phyloP scores from a whole-genome alignment of 2,113 vertebrate genomes.

The Leptobrachium leishanense region DNA sequence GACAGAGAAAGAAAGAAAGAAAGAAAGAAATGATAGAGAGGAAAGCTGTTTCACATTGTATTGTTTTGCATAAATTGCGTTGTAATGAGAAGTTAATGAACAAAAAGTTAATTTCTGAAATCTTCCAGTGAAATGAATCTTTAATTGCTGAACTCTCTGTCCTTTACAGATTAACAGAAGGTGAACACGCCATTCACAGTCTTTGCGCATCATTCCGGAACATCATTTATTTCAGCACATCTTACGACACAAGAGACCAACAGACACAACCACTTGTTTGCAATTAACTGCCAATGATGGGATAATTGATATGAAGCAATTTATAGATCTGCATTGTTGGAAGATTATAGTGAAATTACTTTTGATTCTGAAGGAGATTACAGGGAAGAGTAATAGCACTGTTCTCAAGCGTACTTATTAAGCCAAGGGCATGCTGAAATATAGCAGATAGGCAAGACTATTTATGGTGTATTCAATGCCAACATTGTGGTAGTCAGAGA shows the following conservation, averaged over 20 bases:
- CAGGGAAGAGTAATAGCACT: background rate
- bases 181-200: constrained; percentile 54
- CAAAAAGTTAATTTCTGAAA: background rate
- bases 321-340: constrained; percentile 49
- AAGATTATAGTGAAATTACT: constrained; percentile 40
- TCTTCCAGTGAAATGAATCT: constrained; percentile 47
- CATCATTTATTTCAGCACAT: constrained; percentile 45
- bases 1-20: no score
- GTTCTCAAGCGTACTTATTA: constrained; percentile 34
- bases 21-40: no score
- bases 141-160: constrained; percentile 59
- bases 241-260: constrained; percentile 50
- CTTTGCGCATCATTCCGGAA: constrained; percentile 53
- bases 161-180: constrained; percentile 55
- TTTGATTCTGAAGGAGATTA: constrained; percentile 44
- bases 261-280: constrained; percentile 57
- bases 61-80: no score
- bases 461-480: constrained; percentile 26
- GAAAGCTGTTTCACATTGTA: no score
- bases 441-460: constrained; percentile 41
- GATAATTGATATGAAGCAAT: constrained; percentile 50
- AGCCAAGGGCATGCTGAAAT: constrained; percentile 45
- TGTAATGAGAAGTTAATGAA: no score
- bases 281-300: constrained; percentile 55
- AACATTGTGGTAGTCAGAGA: constrained; percentile 12